Base-by-base conservation (phyloP, 1,140 invertebrate species). In the Drosophila kepulauana region DNA sequence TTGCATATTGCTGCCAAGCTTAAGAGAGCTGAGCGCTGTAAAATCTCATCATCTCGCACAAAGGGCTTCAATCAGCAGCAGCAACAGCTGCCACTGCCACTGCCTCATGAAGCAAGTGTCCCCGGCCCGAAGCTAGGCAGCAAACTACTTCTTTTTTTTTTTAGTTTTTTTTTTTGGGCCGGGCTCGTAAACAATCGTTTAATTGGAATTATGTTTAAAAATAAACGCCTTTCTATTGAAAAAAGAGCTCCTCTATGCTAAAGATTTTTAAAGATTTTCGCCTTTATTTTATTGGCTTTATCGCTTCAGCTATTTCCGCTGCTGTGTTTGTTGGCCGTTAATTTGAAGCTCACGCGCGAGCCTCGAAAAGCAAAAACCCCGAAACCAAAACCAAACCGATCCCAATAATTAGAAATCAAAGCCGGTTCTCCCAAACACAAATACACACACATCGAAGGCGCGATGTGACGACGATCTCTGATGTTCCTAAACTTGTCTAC, bases 371-470 rank as follows among this genome's bases (percentile, higher is more conserved):
- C 43, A 71, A 58, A 79, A n/a, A 49, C 56, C 16, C 7, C 30
- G 7, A 13, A 79, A 45, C 59, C 43, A 48, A 66, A n/a, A 49
- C 49, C 16, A 11, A 74, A 71, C 65, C 68, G 73, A 82, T 68
- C 67, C 77, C 70, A 87, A 87, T 88, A 88, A 89, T 89, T 88
- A 89, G 84, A 89, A 88, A 89, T 88, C 84, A 79, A 88, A 85
- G 84, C 84, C 84, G 84, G 84, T 87, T 87, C 20, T 25, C 33
- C 65, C 63, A 67, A 76, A 54, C 13, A 56, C 20, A 48, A 38
- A 52, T 13, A 74, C n/a, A 43, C 28, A 72, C 20, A 49, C 20
- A 65, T 33, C 33, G 33, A 33, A 33, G 33, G 5, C 35, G 35
- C 35, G 35, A 10, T 16, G 45, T 46, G 48, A 69, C 66, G 38